phyloP scores from a whole-genome alignment of 2,113 vertebrate genomes.

The Neogobius melanostomus region DNA sequence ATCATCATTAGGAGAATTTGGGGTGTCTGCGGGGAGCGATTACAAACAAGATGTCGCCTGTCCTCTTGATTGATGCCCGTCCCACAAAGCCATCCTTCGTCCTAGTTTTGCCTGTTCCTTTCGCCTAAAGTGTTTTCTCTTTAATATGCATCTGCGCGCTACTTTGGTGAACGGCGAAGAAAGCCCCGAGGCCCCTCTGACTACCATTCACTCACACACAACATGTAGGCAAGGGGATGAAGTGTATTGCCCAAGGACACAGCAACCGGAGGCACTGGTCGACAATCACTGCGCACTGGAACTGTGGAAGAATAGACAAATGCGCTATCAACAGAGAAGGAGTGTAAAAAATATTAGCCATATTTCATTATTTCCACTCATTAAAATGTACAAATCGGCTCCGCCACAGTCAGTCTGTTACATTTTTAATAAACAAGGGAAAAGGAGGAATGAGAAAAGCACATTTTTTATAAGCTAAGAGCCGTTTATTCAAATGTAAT shows the following conservation, averaged over 20 bases:
- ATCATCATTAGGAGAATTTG: constrained; percentile 49
- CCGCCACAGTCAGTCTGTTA: constrained; percentile 34
- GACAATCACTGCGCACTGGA: too few relatives aligned
- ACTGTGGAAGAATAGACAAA: too few relatives aligned
- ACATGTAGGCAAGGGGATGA: too few relatives aligned
- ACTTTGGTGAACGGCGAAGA: not conserved
- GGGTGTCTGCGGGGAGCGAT: constrained; percentile 54
- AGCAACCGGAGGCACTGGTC: too few relatives aligned
- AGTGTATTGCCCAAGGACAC: too few relatives aligned
- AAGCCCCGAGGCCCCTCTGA: too few relatives aligned
- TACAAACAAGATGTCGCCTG: constrained; percentile 58
- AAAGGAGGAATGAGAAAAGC: constrained; percentile 23
- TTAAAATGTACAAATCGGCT: constrained; percentile 19
- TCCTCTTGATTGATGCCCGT: constrained; percentile 53
- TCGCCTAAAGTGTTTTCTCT: constrained; percentile 11
- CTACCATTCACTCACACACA: too few relatives aligned
- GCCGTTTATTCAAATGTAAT: constrained; percentile 40
- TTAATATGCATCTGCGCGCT: not conserved
- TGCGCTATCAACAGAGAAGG: not conserved
- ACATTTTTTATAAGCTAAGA: constrained; percentile 24
- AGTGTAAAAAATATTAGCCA: constrained; percentile 18
- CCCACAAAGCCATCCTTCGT: constrained; percentile 34
- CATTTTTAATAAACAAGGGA: constrained; percentile 40
- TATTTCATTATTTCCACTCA: constrained; percentile 14
- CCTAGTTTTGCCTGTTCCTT: constrained; percentile 15